Percentiles rank a stretch among this genome's conserved stretches.
phyloP scores from a whole-genome alignment of 2,113 vertebrate species.

The Hyla sarda region DNA sequence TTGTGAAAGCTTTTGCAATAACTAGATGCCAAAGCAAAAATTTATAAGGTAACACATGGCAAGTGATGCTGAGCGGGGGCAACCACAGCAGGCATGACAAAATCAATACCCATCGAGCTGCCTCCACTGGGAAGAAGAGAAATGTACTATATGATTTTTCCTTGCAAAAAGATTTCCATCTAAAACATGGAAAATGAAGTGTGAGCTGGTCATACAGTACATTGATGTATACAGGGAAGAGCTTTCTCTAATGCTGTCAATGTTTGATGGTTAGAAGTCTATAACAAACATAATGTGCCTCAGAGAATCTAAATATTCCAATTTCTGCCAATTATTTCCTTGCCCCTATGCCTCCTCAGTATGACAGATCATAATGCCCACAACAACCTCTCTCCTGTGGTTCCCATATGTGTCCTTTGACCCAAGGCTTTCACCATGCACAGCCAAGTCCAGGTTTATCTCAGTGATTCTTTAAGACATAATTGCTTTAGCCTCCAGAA shows the following conservation, averaged over 20 bases:
- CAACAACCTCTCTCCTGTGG: constrained; percentile 27
- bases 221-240: not conserved
- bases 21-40: constrained; percentile 25
- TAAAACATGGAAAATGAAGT: not conserved
- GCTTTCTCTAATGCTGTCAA: constrained; percentile 39
- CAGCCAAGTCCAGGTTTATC: constrained; percentile 52
- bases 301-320: constrained; percentile 33
- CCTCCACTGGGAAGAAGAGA: constrained; percentile 45
- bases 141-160: constrained; percentile 36
- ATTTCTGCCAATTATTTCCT: constrained; percentile 60
- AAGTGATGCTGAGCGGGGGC: constrained; percentile 32
- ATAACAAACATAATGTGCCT: not conserved
- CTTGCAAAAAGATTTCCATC: constrained; percentile 27
- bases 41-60: constrained; percentile 40
- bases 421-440: constrained; percentile 28
- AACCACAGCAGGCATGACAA: constrained; percentile 53
- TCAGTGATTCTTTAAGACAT: constrained; percentile 50
- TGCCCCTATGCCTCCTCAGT: constrained; percentile 15
- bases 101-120: constrained; percentile 55
- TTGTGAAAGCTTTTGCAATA: not conserved
- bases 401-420: constrained; percentile 11
- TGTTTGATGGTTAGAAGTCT: constrained; percentile 15
- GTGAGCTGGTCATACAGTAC: not conserved
- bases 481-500: constrained; percentile 54
- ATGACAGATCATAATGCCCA: constrained; percentile 48